A percentile compares a stretch with the other conserved stretches of the same genome.
These are phyloP conservation scores for Tenthredo scrophulariae DNA, from an alignment of 2,888 invertebrate species.

Conservation along the genomic window DNA sequence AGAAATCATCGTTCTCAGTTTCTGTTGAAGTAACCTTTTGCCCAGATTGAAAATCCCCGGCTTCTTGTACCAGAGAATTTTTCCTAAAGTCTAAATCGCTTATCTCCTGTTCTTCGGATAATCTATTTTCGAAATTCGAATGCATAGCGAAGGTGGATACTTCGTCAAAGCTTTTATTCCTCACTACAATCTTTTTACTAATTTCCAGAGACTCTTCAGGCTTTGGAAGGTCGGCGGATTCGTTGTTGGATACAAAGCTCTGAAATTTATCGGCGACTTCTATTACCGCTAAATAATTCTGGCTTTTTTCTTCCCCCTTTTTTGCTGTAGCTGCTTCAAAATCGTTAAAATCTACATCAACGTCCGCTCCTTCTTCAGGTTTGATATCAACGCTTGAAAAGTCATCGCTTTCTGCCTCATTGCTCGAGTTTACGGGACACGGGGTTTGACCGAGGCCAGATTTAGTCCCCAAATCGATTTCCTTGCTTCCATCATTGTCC, in stretches of 20 bases:
- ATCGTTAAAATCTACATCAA: neutral
- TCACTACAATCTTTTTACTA: neutral
- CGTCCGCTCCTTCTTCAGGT: neutral
- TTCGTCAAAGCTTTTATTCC: slow-evolving; percentile 13
- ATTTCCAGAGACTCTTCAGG: neutral
- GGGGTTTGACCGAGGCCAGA: neutral
- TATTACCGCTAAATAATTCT: neutral
- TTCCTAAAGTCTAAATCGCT: neutral
- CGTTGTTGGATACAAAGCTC: neutral
- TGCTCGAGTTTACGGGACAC: neutral
- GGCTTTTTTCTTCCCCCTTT: neutral
- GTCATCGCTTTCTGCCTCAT: neutral
- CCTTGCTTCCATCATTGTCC: neutral
- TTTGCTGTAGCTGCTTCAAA: neutral
- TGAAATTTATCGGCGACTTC: neutral
- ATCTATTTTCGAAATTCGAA: slow-evolving; percentile 13
- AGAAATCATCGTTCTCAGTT: slow-evolving; percentile 23
- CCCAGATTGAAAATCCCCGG: neutral
- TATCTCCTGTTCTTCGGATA: neutral
- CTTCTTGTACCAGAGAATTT: neutral
- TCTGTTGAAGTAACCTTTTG: neutral
- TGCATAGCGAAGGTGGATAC: slow-evolving; percentile 25
- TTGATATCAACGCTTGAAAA: neutral
- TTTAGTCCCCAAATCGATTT: neutral
- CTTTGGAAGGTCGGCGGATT: neutral